A percentile compares a stretch with the other conserved stretches of the same genome.
These are phyloP conservation scores for Megalopta genalis DNA, from an alignment of 1,140 invertebrate species.

Conservation along the genomic window DNA sequence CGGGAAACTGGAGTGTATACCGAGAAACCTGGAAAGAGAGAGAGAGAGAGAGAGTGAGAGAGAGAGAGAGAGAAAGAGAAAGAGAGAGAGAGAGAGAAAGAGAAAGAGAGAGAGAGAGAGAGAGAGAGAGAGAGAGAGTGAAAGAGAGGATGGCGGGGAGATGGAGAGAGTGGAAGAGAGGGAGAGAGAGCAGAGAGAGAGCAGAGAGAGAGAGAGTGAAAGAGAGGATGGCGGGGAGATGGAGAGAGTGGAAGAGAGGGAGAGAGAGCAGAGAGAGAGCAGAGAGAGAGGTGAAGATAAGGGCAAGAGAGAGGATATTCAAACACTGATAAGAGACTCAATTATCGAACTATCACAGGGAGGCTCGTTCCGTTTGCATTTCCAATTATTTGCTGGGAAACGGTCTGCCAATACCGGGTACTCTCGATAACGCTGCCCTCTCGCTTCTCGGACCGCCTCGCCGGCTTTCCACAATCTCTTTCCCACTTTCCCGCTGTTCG, in stretches of 20 bases:
- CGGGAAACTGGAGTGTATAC: not conserved
- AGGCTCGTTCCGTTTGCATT: slow-evolving; percentile 79
- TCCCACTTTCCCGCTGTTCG: not conserved
- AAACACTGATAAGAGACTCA: slow-evolving; percentile 79
- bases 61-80: not conserved
- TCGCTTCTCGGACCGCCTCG: slow-evolving; percentile 57
- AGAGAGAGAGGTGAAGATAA: slow-evolving; percentile 12
- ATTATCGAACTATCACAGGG: slow-evolving; percentile 80
- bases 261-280: slow-evolving; percentile 21
- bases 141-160: slow-evolving; percentile 13
- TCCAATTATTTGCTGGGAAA: slow-evolving; percentile 80
- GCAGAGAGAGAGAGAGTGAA: not conserved
- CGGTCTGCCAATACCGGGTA: slow-evolving; percentile 69
- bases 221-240: too few relatives aligned
- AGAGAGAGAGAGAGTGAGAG: slow-evolving; percentile 10
- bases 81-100: slow-evolving; percentile 33
- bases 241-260: too few relatives aligned
- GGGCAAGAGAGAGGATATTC: slow-evolving; percentile 62
- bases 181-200: slow-evolving; percentile 5
- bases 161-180: slow-evolving; percentile 22
- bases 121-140: slow-evolving; percentile 8
- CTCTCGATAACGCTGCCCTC: slow-evolving; percentile 71
- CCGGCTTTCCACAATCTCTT: slow-evolving; percentile 45
- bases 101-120: not conserved
- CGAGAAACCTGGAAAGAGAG: slow-evolving; percentile 5